A percentile compares a stretch with the other conserved stretches of the same genome.
phyloP scores from a whole-genome alignment of 64 coral and sea anemone genomes.

The Montipora efflorescens region DNA sequence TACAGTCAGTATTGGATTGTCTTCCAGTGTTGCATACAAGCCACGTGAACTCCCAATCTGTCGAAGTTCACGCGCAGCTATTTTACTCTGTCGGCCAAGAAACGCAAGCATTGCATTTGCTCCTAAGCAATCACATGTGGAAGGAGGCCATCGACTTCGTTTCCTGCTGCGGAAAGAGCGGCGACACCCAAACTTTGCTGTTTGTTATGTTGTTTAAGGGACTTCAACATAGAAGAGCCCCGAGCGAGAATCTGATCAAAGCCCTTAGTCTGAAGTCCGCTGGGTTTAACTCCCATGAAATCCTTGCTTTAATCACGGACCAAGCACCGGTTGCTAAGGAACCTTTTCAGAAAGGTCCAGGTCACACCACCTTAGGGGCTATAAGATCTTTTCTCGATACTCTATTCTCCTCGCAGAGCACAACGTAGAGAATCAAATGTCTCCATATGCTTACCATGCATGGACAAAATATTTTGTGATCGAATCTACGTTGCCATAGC shows the following conservation, averaged over 20 bases:
- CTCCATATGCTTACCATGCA: not conserved
- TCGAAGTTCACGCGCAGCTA: conserved; percentile 70
- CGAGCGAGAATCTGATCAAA: conserved; percentile 35
- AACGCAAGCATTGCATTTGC: conserved; percentile 70
- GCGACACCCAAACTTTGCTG: conserved; percentile 45
- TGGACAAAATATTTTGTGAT: not conserved
- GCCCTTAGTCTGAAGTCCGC: conserved; percentile 72
- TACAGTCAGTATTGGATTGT: conserved; percentile 79
- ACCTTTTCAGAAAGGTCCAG: conserved; percentile 54
- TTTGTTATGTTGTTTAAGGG: conserved; percentile 86
- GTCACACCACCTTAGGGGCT: conserved; percentile 64
- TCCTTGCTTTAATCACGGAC: conserved; percentile 62
- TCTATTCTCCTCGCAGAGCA: not conserved
- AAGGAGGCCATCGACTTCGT: conserved; percentile 77
- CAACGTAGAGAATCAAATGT: not conserved
- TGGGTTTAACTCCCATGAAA: conserved; percentile 53
- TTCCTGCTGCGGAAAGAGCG: conserved; percentile 26
- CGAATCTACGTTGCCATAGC: too few species aligned
- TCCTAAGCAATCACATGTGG: conserved; percentile 75
- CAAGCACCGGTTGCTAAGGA: conserved; percentile 26
- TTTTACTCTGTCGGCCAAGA: conserved; percentile 82
- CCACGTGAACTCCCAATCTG: conserved; percentile 41
- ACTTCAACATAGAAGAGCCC: conserved; percentile 63
- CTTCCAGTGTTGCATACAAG: conserved; percentile 65
- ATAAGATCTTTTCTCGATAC: conserved; percentile 60